Evolutionary conservation across 2,888 invertebrate genomes (phyloP).

Genomic region (Drosophila anomalata): DNA sequence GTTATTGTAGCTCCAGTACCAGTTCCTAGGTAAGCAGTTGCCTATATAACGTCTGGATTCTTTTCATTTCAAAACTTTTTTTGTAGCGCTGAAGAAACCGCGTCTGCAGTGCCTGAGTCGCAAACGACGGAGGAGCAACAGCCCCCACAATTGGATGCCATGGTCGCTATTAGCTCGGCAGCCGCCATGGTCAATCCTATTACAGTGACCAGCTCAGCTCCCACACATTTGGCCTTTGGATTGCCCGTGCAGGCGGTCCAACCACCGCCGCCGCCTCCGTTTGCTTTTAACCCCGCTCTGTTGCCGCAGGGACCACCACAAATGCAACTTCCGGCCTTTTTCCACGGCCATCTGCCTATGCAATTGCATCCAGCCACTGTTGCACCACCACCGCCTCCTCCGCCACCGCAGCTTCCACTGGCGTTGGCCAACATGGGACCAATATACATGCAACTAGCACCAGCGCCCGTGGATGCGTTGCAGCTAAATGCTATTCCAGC

Average conservation of each 20-base stretch:
- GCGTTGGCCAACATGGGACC: slow-evolving; percentile 77
- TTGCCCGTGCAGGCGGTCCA: slow-evolving; percentile 53
- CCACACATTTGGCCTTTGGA: slow-evolving; percentile 61
- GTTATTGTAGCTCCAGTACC: slow-evolving; percentile 47
- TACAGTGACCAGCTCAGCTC: slow-evolving; percentile 51
- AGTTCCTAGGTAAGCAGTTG: slow-evolving; percentile 41
- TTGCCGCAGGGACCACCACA: slow-evolving; percentile 77
- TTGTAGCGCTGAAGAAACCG: slow-evolving; percentile 49
- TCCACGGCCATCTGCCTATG: slow-evolving; percentile 72
- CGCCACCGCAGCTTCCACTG: slow-evolving; percentile 76
- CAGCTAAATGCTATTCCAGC: slow-evolving; percentile 87
- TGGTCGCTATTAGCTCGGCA: slow-evolving; percentile 47
- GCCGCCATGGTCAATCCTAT: slow-evolving; percentile 49
- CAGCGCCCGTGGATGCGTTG: slow-evolving; percentile 85
- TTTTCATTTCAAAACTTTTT: background rate
- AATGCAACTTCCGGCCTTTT: slow-evolving; percentile 64
- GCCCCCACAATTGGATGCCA: slow-evolving; percentile 44
- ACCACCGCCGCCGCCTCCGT: slow-evolving; percentile 66
- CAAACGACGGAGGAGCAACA: slow-evolving; percentile 33
- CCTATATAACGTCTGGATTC: background rate
- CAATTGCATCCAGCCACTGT: slow-evolving; percentile 81
- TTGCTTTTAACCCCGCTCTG: slow-evolving; percentile 67
- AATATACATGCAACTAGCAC: slow-evolving; percentile 83
- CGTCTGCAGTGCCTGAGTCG: slow-evolving; percentile 25
- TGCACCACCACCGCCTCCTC: slow-evolving; percentile 79